phyloP scores from a whole-genome alignment of 1,140 invertebrate species.

The Gonatopus flavifemur region DNA sequence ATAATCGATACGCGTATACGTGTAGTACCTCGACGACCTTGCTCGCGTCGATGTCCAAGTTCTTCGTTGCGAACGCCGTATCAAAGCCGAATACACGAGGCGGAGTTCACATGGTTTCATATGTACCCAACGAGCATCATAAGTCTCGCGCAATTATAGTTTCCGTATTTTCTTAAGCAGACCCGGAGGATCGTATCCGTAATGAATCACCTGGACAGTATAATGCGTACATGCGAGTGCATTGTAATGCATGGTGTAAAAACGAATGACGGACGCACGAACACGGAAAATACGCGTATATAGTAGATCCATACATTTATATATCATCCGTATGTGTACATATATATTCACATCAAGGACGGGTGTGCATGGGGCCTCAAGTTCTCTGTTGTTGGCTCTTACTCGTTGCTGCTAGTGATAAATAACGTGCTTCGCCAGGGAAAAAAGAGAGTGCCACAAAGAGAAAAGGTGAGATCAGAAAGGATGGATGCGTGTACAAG shows the following conservation, averaged over 20 bases:
- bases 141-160: conserved; percentile 52
- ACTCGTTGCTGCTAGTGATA: conserved; percentile 34
- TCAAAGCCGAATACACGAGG: conserved; percentile 16
- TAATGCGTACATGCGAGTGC: conserved; percentile 41
- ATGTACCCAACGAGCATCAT: conserved; percentile 41
- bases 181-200: conserved; percentile 40
- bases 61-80: conserved; percentile 18
- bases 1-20: too few relatives aligned
- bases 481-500: conserved; percentile 1
- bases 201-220: conserved; percentile 51
- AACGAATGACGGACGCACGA: conserved; percentile 37
- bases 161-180: conserved; percentile 51
- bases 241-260: conserved; percentile 45
- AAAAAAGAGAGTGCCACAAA: conserved; percentile 27
- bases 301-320: too few relatives aligned
- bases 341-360: too few relatives aligned
- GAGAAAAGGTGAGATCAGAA: too few relatives aligned
- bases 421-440: conserved; percentile 31
- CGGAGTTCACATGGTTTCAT: too few relatives aligned
- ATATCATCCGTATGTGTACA: too few relatives aligned
- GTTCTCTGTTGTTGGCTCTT: too few relatives aligned
- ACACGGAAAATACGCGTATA: conserved; percentile 31
- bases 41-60: conserved; percentile 2
- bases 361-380: too few relatives aligned
- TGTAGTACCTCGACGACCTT: neutral